These are phyloP conservation scores for Urophycis tenuis DNA, from an alignment of 2,797 vertebrate species.

Conservation along the genomic window DNA sequence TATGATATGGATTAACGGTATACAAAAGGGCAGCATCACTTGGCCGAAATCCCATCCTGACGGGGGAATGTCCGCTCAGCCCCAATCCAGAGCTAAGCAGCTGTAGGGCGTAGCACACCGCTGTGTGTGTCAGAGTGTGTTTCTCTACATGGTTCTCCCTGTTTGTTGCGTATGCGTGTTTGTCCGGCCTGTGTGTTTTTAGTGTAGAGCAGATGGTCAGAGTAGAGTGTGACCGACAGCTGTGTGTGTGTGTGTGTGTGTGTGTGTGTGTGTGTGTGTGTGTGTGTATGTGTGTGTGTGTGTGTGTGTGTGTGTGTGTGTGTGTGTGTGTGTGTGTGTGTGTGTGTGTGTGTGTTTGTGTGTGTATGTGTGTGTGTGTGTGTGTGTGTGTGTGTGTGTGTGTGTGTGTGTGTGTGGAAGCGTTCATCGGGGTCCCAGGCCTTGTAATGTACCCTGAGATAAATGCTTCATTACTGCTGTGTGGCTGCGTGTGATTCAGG, in stretches of 20 bases:
- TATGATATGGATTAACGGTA: slow-evolving; percentile 12
- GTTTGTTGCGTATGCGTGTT: slow-evolving; percentile 13
- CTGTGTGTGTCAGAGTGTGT: slow-evolving; percentile 11
- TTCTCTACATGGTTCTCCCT: slow-evolving; percentile 17
- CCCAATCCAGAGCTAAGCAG: neutral
- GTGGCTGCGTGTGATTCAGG: slow-evolving; percentile 55
- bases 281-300: neutral
- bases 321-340: slow-evolving; percentile 38
- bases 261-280: too few species aligned
- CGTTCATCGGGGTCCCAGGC: slow-evolving; percentile 35
- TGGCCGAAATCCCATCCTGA: neutral
- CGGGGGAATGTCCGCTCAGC: neutral
- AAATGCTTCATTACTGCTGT: slow-evolving; percentile 57
- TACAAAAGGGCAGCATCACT: neutral
- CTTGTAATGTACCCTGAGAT: slow-evolving; percentile 56
- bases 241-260: too few species aligned
- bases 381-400: neutral
- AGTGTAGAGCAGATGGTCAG: slow-evolving; percentile 53
- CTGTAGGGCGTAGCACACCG: too few species aligned
- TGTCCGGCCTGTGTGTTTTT: slow-evolving; percentile 29
- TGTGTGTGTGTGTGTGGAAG: slow-evolving; percentile 38
- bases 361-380: neutral
- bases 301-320: neutral
- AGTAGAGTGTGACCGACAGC: slow-evolving; percentile 52
- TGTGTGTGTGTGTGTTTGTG: neutral